Base-by-base conservation (phyloP, 2,797 vertebrate genomes). In the Rhabdomys pumilio region DNA sequence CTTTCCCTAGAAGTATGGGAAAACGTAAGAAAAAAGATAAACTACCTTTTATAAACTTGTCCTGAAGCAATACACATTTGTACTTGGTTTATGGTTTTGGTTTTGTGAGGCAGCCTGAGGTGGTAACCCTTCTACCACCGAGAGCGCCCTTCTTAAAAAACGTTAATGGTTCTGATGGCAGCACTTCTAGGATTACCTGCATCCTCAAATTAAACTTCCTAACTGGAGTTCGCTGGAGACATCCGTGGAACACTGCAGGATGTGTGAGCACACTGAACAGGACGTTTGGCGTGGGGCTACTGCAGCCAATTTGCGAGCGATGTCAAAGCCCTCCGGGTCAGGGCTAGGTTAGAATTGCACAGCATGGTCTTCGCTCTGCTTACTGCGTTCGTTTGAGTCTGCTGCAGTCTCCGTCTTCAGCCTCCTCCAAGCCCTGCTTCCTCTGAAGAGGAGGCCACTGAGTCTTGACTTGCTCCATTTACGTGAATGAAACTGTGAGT, bases 21-120 rank as follows among this genome's bases (percentile, higher is more conserved):
- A 82, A 41, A 24, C 85, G 91, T 93, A 38, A 95, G 91, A n/a
- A 93, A 61, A 61, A 92, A 77, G 50, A n/a, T 31, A 22, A 81
- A n/a, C 94, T 87, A 38, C 59, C 41, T 94, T 80, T 95, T 89
- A 79, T 93, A 84, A 89, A 87, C 44, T 72, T 93, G 67, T 85
- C 47, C n/a, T 81, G 41, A 20, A 12, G 9, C 6, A 24, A 1
- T 57, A 13, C 38, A 15, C 61, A 17, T 82, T 63, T 91, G 11
- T 83, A 8, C 55, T 77, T 88, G 31, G 13, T 90, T 69, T 89
- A 80, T 29, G 10, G 15, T 47, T 94, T 83, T 88, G 34, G 24
- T 59, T 94, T 93, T 94, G 11, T 34, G 77, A 20, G 4, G 19
- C 5, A 72, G 29, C 72, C 89, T 92, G 81, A 94, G 84, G 72